phyloP scores from a whole-genome alignment of 1,140 invertebrate species.

The Drosophila athabasca region DNA sequence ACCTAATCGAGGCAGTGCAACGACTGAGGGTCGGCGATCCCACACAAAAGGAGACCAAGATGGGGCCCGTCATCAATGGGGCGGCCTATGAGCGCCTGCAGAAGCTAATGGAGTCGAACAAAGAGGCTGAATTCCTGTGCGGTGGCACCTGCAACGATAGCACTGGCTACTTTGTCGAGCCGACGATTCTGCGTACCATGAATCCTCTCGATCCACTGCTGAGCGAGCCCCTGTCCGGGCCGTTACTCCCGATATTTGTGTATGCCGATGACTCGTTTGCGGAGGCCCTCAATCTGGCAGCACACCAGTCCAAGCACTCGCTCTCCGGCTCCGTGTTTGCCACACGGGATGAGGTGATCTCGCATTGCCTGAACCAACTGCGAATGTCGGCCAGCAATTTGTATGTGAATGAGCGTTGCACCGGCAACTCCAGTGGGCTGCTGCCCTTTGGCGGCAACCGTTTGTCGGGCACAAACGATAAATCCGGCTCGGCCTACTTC shows the following conservation, averaged over 20 bases:
- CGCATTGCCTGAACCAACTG: slow-evolving; percentile 89
- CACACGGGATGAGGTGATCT: slow-evolving; percentile 91
- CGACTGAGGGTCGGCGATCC: slow-evolving; percentile 93
- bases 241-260: slow-evolving; percentile 94
- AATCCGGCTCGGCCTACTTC: slow-evolving; percentile 98
- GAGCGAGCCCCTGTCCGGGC: slow-evolving; percentile 98
- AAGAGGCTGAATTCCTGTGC: slow-evolving; percentile 90
- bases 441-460: slow-evolving; percentile 98
- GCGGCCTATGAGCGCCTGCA: slow-evolving; percentile 94
- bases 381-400: slow-evolving; percentile 96
- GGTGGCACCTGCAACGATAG: slow-evolving; percentile 95
- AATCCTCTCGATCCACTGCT: slow-evolving; percentile 95
- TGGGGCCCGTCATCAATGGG: slow-evolving; percentile 96
- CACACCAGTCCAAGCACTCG: slow-evolving; percentile 93
- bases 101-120: slow-evolving; percentile 95
- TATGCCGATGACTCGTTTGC: slow-evolving; percentile 91
- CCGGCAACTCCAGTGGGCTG: slow-evolving; percentile 97
- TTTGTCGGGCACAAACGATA: slow-evolving; percentile 99
- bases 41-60: slow-evolving; percentile 91
- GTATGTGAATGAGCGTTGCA: slow-evolving; percentile 99
- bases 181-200: slow-evolving; percentile 94
- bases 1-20: slow-evolving; percentile 50
- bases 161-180: slow-evolving; percentile 96
- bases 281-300: slow-evolving; percentile 83
- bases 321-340: slow-evolving; percentile 97